Percentiles rank a stretch among this genome's conserved stretches.
These are phyloP conservation scores for Anastrepha ludens DNA, from an alignment of 1,140 invertebrate species.

Conservation along the genomic window DNA sequence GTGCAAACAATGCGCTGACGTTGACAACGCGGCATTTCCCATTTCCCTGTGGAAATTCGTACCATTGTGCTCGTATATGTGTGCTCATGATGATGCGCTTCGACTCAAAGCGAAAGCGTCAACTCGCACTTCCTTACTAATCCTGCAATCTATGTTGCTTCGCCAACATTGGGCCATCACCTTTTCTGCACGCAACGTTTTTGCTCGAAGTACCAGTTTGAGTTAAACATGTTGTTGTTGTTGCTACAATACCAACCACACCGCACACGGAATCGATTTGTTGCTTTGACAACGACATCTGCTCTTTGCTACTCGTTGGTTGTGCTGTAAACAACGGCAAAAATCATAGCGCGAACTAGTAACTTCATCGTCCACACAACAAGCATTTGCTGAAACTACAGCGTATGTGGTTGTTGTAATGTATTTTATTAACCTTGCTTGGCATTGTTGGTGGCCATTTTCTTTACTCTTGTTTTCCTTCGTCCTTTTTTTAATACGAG, in stretches of 20 bases:
- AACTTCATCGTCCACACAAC: neutral
- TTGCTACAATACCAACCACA: neutral
- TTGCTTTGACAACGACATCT: neutral
- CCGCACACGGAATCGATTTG: constrained; percentile 12
- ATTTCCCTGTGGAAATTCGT: neutral
- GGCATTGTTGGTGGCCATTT: constrained; percentile 25
- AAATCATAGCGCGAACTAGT: neutral
- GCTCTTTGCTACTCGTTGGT: neutral
- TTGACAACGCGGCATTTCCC: neutral
- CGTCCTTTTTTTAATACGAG: neutral
- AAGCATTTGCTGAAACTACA: neutral
- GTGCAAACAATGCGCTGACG: neutral
- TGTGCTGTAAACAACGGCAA: neutral
- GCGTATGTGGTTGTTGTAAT: constrained; percentile 5
- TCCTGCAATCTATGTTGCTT: neutral
- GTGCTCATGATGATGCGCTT: neutral
- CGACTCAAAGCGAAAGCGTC: neutral
- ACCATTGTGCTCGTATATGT: neutral
- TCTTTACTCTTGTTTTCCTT: neutral
- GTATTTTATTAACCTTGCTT: constrained; percentile 8
- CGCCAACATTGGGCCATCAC: neutral
- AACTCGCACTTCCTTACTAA: neutral
- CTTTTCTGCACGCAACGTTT: constrained; percentile 15
- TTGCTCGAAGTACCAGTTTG: neutral
- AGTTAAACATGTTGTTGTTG: constrained; percentile 4